Conservation (phyloP, 2,113 vertebrate genomes). For the Morone chrysops region DNA sequence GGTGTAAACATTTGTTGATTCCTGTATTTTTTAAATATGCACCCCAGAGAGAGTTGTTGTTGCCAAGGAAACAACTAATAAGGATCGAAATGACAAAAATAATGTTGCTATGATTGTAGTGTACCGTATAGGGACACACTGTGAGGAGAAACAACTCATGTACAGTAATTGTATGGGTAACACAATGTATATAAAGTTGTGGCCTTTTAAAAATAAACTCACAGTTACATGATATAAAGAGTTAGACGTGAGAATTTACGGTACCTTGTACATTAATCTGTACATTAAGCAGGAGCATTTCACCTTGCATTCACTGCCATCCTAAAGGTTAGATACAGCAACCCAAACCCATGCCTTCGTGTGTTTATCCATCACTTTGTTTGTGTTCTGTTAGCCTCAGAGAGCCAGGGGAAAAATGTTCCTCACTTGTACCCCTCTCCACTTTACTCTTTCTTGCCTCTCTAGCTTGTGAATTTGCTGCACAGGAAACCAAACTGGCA, state of each 20-base stretch:
- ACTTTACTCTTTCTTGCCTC: neutral
- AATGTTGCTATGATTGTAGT: too few relatives aligned
- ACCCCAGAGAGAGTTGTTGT: neutral
- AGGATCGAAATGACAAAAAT: too few relatives aligned
- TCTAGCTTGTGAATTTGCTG: neutral
- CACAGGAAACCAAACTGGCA: slow-evolving; percentile 20
- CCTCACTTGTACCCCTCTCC: neutral
- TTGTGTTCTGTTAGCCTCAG: neutral
- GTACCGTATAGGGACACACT: too few relatives aligned
- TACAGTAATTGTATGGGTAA: too few relatives aligned
- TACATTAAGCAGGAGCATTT: neutral
- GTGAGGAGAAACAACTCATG: too few relatives aligned
- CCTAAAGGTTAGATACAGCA: neutral
- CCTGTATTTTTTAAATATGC: neutral
- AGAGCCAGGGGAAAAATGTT: neutral
- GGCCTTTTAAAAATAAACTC: neutral
- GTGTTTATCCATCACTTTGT: neutral
- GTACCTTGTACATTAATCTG: neutral
- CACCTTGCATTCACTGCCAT: neutral
- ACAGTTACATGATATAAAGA: neutral
- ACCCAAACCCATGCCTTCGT: neutral
- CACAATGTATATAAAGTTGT: neutral
- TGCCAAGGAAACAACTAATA: neutral
- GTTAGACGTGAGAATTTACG: neutral
- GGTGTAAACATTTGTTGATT: neutral